Conservation (phyloP, 2,888 invertebrate genomes). For the Scaptomyza cyrtandrae region DNA sequence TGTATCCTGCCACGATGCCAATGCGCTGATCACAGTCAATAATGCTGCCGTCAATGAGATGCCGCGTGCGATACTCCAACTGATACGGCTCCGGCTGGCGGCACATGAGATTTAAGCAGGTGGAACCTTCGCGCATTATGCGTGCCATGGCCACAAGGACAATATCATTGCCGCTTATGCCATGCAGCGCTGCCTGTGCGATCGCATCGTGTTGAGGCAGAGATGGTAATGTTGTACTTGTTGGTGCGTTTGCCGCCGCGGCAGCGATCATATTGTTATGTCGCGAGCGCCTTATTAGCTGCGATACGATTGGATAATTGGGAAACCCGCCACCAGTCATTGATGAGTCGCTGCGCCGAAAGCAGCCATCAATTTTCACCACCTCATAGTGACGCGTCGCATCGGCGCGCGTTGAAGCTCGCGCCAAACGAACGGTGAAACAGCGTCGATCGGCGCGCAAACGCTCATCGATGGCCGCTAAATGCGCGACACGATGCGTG, state of each 20-base stretch:
- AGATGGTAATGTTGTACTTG: constrained; percentile 61
- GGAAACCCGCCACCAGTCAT: constrained; percentile 85
- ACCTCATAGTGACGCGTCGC: constrained; percentile 88
- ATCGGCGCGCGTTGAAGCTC: constrained; percentile 90
- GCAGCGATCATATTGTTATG: constrained; percentile 77
- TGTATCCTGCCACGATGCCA: constrained; percentile 94
- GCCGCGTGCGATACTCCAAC: constrained; percentile 95
- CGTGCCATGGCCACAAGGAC: constrained; percentile 91
- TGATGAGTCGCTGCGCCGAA: constrained; percentile 87
- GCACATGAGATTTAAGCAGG: constrained; percentile 86
- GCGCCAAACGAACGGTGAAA: constrained; percentile 87
- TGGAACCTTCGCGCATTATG: constrained; percentile 87
- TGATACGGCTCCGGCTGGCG: constrained; percentile 89
- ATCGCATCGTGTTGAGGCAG: constrained; percentile 80
- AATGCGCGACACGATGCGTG: constrained; percentile 64
- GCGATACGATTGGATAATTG: constrained; percentile 83
- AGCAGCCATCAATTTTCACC: constrained; percentile 89
- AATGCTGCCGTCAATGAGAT: constrained; percentile 94
- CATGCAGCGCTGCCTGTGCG: constrained; percentile 85
- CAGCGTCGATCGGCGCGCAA: constrained; percentile 85
- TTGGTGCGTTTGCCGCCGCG: constrained; percentile 65
- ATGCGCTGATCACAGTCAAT: constrained; percentile 96
- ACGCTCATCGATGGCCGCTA: constrained; percentile 80
- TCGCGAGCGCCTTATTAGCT: constrained; percentile 85
- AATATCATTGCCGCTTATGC: constrained; percentile 87